Percentiles rank a stretch among this genome's conserved stretches.
These are phyloP conservation scores for Passer domesticus DNA, from an alignment of 2,113 vertebrate genomes.

Conservation along the genomic window DNA sequence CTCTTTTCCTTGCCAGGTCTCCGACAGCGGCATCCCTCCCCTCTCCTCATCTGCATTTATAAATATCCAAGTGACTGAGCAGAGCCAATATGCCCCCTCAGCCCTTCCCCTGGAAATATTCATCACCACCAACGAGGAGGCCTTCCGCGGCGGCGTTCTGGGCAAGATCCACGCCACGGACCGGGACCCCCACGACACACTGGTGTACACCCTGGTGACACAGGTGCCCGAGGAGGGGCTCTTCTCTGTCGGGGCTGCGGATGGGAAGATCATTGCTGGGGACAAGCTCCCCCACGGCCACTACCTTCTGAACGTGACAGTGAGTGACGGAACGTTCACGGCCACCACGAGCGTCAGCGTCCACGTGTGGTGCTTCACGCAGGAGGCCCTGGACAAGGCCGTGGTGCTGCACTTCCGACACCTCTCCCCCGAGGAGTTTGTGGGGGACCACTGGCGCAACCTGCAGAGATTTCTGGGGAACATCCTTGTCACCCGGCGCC, in stretches of 20 bases:
- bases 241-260: slow-evolving; percentile 82
- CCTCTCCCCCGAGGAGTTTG: slow-evolving; percentile 87
- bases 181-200: slow-evolving; percentile 85
- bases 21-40: slow-evolving; percentile 87
- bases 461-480: slow-evolving; percentile 85
- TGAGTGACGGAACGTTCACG: slow-evolving; percentile 87
- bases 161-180: slow-evolving; percentile 93
- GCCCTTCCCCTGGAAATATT: slow-evolving; percentile 90
- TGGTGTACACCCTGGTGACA: slow-evolving; percentile 80
- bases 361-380: slow-evolving; percentile 83
- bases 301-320: slow-evolving; percentile 87
- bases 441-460: slow-evolving; percentile 90
- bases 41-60: slow-evolving; percentile 89
- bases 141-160: slow-evolving; percentile 83
- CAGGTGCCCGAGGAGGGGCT: slow-evolving; percentile 42
- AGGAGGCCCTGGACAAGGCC: slow-evolving; percentile 78
- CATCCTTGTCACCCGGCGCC: slow-evolving; percentile 74
- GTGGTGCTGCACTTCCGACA: slow-evolving; percentile 82
- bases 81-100: slow-evolving; percentile 86
- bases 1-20: slow-evolving; percentile 76
- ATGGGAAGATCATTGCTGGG: slow-evolving; percentile 87
- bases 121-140: slow-evolving; percentile 78
- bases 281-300: slow-evolving; percentile 81
- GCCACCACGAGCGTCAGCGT: slow-evolving; percentile 77
- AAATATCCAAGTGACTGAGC: slow-evolving; percentile 85